These are phyloP conservation scores for Scalopus aquaticus DNA, from an alignment of 2,113 vertebrate genomes.

Conservation along the genomic window DNA sequence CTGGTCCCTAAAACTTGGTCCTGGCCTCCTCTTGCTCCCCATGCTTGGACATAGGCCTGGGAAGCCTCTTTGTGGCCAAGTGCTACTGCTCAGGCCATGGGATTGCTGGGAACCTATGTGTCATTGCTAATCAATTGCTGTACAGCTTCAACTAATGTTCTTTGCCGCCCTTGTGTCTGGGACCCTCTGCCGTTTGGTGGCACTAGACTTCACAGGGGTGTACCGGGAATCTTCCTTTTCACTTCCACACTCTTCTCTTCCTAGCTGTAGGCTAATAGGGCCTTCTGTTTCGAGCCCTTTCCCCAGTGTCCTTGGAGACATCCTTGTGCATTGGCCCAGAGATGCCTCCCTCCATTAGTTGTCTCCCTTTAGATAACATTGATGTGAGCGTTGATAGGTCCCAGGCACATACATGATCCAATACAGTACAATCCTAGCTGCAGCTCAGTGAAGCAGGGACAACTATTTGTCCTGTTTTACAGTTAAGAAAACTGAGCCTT, in stretches of 20 bases:
- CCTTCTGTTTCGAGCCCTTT: not conserved
- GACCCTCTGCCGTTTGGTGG: not conserved
- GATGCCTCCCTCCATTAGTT: not conserved
- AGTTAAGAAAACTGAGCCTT: not conserved
- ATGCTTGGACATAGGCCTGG: not conserved
- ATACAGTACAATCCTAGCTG: not conserved
- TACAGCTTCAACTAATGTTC: not conserved
- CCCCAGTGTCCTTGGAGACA: not conserved
- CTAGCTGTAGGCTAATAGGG: not conserved
- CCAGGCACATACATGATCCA: not conserved
- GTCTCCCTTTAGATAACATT: not conserved
- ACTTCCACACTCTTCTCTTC: not conserved
- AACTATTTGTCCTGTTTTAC: not conserved
- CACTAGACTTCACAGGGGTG: not conserved
- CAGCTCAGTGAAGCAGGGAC: not conserved
- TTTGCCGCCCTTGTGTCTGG: not conserved
- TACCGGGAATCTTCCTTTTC: not conserved
- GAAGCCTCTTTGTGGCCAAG: not conserved
- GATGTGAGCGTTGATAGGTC: not conserved
- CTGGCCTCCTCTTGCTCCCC: not conserved
- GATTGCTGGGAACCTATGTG: not conserved
- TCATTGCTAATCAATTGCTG: not conserved
- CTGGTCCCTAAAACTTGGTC: fast-evolving
- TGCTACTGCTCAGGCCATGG: not conserved
- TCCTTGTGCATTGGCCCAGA: not conserved